phyloP scores from a whole-genome alignment of 53 echinoderm and acorn worm genomes.

The Astropecten irregularis region DNA sequence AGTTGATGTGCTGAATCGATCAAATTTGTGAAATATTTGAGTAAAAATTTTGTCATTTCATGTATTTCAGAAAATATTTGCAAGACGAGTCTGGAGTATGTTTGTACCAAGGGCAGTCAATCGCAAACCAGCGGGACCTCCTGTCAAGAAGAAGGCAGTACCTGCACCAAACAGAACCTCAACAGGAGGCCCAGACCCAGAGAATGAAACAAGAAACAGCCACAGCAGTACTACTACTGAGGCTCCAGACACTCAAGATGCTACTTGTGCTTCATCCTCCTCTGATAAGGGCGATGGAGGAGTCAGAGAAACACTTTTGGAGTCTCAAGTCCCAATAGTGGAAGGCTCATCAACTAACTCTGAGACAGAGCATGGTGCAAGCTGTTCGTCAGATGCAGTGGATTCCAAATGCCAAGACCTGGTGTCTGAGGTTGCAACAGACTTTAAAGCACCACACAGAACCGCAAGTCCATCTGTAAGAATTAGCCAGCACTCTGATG shows the following conservation, averaged over 20 bases:
- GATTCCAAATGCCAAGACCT: background rate
- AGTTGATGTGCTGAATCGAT: too few species aligned
- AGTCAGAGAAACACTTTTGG: too few species aligned
- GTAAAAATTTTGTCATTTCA: too few species aligned
- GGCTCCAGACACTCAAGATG: too few species aligned
- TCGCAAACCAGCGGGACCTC: constrained; percentile 13
- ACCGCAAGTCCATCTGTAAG: background rate
- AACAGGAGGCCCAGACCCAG: too few species aligned
- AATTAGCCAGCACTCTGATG: too few species aligned
- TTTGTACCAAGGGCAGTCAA: constrained; percentile 43
- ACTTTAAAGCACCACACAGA: background rate
- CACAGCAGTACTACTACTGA: background rate
- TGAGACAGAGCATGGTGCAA: background rate
- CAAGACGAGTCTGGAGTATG: too few species aligned
- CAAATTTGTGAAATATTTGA: too few species aligned
- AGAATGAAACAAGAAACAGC: background rate
- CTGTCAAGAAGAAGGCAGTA: constrained; percentile 1
- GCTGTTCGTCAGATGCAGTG: background rate
- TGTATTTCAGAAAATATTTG: too few species aligned
- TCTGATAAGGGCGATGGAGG: too few species aligned
- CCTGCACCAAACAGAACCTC: background rate
- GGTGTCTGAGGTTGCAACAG: background rate
- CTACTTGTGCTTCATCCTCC: too few species aligned
- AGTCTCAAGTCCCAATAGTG: background rate
- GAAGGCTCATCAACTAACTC: constrained; percentile 30